Evolutionary conservation across 2,797 vertebrate species (phyloP), one percentile per base, ranked within the genome.

Genomic region (Dipus sagitta): DNA sequence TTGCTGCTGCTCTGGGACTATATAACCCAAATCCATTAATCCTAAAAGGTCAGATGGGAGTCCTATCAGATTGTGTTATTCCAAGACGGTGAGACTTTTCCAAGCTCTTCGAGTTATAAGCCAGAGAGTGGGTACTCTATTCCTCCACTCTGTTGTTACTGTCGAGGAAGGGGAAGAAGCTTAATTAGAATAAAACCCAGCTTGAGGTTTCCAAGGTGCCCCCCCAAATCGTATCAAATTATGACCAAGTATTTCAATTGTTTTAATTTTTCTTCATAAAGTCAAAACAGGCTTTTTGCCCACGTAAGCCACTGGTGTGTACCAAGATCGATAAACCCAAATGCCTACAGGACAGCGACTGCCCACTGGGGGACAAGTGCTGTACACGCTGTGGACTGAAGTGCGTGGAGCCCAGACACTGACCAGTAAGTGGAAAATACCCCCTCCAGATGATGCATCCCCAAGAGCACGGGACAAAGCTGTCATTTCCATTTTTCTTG

Each of bases 221-320:
- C 38, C 38, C 26, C 75, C 79, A 83, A 26, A 82, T 58, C 77
- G 32, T 88, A 32, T 90, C 54, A 81, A 81, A 77, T 76, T 77
- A 42, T 93, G 38, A 79, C 74, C 26, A 70, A 92, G 15, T 65
- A 80, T 90, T 92, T 93, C 52, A 91, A 92, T 10, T 90, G 76
- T 94, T 94, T 9, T 87, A 83, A 20, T 93, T 95, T 93, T 91
- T 82, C 38, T 38, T 54, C 64, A 30, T 87, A 21, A 93, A 97
- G 97, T 70, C 85, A 97, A 96, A 96, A 0, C 28, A 70, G 94
- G 97, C n/a, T 71, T 34, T 71, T 70, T 97, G 97, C 82, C 95
- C 94, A 3, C 11, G 0, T 0, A 95, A 74, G 47, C 76, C 88
- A 3, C 0, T 9, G 3, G 0, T 0, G 0, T 97, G 96, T 38